Evolutionary conservation across 2,888 invertebrate genomes (phyloP), one percentile per base, ranked within the genome.

Genomic region (Diaprepes abbreviatus): DNA sequence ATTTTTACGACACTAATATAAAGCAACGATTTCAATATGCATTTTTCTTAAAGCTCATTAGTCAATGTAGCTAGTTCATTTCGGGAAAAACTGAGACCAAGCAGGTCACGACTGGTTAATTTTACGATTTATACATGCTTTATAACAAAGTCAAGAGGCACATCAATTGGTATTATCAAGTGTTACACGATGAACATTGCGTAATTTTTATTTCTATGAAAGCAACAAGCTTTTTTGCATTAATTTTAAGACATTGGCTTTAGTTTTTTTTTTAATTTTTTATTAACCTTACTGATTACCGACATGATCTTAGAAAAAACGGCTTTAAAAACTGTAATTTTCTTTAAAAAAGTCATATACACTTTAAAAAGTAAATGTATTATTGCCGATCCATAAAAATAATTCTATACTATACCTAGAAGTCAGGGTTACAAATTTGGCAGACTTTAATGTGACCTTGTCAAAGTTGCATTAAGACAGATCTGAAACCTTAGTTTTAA

Each of bases 91-190:
- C 66, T 74, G 79, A 79, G 80, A 79, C 80, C 79, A 77, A 79
- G 78, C 81, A 75, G 79, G 79, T 80, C 81, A 80, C 80, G 79
- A 73, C 74, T 76, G 65, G 72, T 74, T 71, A 54, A 71, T 76
- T 69, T 60, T 69, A 70, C 70, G 74, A 70, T 21, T 66, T 66
- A 70, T 55, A 65, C 50, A 57, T 73, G 75, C 48, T 75, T 78
- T 75, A 70, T 78, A 79, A 78, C 77, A 78, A 77, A 76, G 77
- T 75, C 77, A 79, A 80, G 80, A 82, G 82, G 82, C 82, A 82
- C 82, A 82, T 81, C 75, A 76, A 81, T 82, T 81, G 81, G 82
- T 82, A 81, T 80, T 79, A 80, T 80, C 77, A 80, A 79, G 77
- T 79, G 76, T 75, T 71, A 65, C 55, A 75, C 74, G 77, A 76